Evolutionary conservation across 2,888 invertebrate genomes (phyloP).

Genomic region (Electrophaes corylata): DNA sequence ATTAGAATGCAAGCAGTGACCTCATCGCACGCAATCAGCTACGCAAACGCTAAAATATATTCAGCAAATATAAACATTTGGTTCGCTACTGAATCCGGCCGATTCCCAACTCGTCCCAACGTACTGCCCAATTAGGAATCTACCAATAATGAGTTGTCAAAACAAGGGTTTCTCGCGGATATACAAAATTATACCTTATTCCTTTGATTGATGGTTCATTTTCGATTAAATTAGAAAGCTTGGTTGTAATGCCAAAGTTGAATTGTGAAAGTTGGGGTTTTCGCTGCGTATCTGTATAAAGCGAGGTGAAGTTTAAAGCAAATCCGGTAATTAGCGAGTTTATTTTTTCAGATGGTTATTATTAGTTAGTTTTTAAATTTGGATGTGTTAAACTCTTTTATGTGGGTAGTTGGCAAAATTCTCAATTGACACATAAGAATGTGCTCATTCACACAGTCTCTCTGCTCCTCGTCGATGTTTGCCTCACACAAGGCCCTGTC

Average conservation of each 20-base stretch:
- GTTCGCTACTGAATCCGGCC: constrained; percentile 59
- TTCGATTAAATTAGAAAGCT: constrained; percentile 40
- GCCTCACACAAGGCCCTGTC: too few species aligned
- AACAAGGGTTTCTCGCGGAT: constrained; percentile 64
- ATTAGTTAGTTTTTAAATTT: constrained; percentile 1
- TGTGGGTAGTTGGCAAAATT: too few species aligned
- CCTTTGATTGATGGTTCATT: constrained; percentile 45
- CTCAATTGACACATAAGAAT: too few species aligned
- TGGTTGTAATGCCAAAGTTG: constrained; percentile 75
- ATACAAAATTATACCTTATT: constrained; percentile 44
- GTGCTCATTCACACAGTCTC: too few species aligned
- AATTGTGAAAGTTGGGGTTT: constrained; percentile 75
- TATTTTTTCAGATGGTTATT: constrained; percentile 46
- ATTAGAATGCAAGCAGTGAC: constrained; percentile 60
- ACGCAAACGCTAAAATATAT: constrained; percentile 76
- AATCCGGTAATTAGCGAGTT: constrained; percentile 72
- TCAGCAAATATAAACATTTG: constrained; percentile 68
- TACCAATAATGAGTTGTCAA: constrained; percentile 81
- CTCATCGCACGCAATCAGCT: constrained; percentile 73
- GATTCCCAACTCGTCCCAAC: constrained; percentile 50
- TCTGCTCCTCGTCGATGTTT: too few species aligned
- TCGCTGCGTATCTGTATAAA: constrained; percentile 65
- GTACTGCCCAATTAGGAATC: constrained; percentile 73
- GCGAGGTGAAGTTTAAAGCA: constrained; percentile 64
- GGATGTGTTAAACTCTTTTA: background rate